Evolutionary conservation across 2,797 vertebrate species (phyloP), one percentile per base, ranked within the genome.

Genomic region (Sebastes jordani): DNA sequence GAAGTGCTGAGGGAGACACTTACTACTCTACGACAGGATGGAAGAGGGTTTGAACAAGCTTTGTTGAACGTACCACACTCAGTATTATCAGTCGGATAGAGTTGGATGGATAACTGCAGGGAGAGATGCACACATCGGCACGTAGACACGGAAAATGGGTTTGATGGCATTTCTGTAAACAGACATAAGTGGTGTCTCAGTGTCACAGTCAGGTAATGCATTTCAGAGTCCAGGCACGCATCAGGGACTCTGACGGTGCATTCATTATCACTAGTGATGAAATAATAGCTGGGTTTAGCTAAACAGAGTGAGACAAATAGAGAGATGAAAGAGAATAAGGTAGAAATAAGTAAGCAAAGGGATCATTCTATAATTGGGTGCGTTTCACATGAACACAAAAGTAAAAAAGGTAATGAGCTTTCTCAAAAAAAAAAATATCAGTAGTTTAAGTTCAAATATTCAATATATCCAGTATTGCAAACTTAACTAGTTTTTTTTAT

Each of bases 101-200:
- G 22, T 7, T 22, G 8, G 66, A 54, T 23, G 38, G 55, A 9
- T 42, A 11, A 58, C 29, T 25, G 23, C 14, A 29, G 2, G 11
- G 13, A 25, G 25, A 29, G 23, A 23, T 27, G 3, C 46, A 49
- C 46, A 49, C 46, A 18, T 18, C 2, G 14, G 30, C 64, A 58
- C 55, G 42, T 52, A 46, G 38, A 30, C 64, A 76, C 70, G 68
- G 64, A 36, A 82, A 85, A 82, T 82, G 46, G 77, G 11, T 78
- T 70, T 72, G 36, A 68, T 67, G 74, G 68, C 23, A 78, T 85
- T 89, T 83, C 70, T 76, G 82, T 79, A 83, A 87, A 87, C 74
- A 86, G 34, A 64, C 54, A 74, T 80, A 80, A 86, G 74, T 73
- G 76, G 68, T 59, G 77, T 18, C 49, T 56, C 64, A 5, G 66